Evolutionary conservation across 2,888 invertebrate genomes (phyloP).

Genomic region (Patella caerulea): DNA sequence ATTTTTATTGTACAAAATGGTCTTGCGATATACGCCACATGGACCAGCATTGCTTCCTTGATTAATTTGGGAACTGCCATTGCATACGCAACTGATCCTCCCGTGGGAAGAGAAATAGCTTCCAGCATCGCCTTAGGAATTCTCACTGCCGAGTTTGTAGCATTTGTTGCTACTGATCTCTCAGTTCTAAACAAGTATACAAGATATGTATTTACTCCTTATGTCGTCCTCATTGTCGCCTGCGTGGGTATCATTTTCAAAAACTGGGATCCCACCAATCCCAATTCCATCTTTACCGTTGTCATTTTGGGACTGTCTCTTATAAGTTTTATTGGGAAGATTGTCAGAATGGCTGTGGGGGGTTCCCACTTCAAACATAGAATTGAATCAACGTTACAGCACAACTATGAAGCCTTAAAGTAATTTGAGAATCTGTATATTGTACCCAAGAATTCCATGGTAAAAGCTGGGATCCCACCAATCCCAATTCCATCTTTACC

Average conservation of each 20-base stretch:
- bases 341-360: constrained; percentile 1
- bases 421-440: too few relatives aligned
- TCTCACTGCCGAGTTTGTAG: constrained; percentile 46
- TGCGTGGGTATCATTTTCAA: constrained; percentile 55
- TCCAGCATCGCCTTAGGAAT: constrained; percentile 54
- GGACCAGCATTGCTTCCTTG: constrained; percentile 64
- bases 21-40: constrained; percentile 62
- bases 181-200: constrained; percentile 59
- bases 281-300: constrained; percentile 53
- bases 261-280: constrained; percentile 48
- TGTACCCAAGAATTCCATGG: too few relatives aligned
- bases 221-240: constrained; percentile 60
- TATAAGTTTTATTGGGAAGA: constrained; percentile 35
- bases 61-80: constrained; percentile 61
- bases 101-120: constrained; percentile 40
- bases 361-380: neutral
- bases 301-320: constrained; percentile 48
- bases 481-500: constrained; percentile 53
- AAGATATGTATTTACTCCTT: constrained; percentile 64
- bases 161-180: constrained; percentile 57
- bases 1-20: constrained; percentile 65
- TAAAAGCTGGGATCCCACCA: constrained; percentile 53
- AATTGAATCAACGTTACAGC: too few relatives aligned
- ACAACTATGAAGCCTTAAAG: too few relatives aligned
- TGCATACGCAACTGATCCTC: constrained; percentile 39